These are phyloP conservation scores for Atlantisia rogersi DNA, from an alignment of 2,113 vertebrate species.

Conservation along the genomic window DNA sequence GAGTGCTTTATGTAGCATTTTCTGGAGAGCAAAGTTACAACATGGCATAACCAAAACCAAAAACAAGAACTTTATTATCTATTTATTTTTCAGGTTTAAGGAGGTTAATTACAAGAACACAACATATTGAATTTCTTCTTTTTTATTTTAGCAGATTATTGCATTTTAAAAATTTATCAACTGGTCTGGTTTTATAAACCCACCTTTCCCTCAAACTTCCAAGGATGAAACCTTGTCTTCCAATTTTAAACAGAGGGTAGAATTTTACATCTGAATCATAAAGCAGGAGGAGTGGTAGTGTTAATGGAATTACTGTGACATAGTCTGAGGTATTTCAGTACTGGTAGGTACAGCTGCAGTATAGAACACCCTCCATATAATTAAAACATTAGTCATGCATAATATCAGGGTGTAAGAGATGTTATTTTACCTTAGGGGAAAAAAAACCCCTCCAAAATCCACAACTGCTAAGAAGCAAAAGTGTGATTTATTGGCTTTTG, in stretches of 20 bases:
- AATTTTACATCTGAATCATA: conserved; percentile 1
- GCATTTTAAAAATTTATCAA: not conserved
- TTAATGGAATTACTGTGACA: not conserved
- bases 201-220: not conserved
- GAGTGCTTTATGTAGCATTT: not conserved
- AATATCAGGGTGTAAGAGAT: not conserved
- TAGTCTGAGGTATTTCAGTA: not conserved
- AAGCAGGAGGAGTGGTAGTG: not conserved
- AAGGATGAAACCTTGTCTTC: not conserved
- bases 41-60: not conserved
- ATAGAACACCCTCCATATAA: not conserved
- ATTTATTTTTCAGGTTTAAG: not conserved
- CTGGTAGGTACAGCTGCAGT: not conserved
- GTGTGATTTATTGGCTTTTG: not conserved
- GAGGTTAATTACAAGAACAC: not conserved
- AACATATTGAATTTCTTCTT: not conserved
- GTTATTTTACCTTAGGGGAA: not conserved
- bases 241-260: not conserved
- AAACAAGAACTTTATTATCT: not conserved
- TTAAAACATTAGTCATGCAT: not conserved
- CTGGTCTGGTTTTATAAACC: not conserved
- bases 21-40: not conserved
- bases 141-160: not conserved
- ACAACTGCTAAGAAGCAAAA: not conserved
- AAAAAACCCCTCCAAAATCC: not conserved